Base-by-base conservation (phyloP, 1,140 invertebrate genomes). In the Drosophila bipectinata region DNA sequence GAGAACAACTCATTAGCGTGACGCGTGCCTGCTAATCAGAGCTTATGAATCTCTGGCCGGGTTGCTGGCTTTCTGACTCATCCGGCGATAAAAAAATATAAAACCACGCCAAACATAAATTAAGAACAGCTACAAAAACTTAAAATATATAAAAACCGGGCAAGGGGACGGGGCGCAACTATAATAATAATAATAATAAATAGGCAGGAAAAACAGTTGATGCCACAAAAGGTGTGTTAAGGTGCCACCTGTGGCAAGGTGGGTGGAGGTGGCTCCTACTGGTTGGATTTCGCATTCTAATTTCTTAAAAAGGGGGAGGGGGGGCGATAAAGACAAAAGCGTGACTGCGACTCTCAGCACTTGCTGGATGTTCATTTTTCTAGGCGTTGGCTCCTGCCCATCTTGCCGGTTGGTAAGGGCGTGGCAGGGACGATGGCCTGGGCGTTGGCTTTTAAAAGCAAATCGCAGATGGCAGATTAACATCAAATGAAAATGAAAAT, bases 1-100 rank as follows among this genome's bases (percentile, higher is more conserved):
- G 73, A 60, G 44, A 53, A 55, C 63, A 71, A 61, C 73, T 78
- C 82, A 85, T 85, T 85, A 85, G 82, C 82, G 82, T 87, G 83
- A 87, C 82, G 82, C 82, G 83, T 72, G 82, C 68, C 78, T 62
- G 74, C 82, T 82, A 85, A 85, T 85, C 82, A 82, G 74, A 87
- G 61, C 44, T 73, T 75, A 60, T 77, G 52, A 85, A 87, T 85
- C 78, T 44, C 14, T 15, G 14, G 51, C 57, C 55, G 37, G 52
- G 30, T 59, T 45, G 32, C 62, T 66, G 44, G 79, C 7, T 21
- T 24, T 15, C 18, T 83, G 79, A 83, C 71, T 83, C 79, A 83
- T 52, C 3, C 68, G 28, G 37, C 53, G 56, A 68, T 60, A 67
- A 60, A 54, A 54, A 55, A 58, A 48, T 26, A 52, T n/a, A 54